These are phyloP conservation scores for Lipotes vexillifer DNA, from an alignment of 2,113 vertebrate genomes.

Conservation along the genomic window DNA sequence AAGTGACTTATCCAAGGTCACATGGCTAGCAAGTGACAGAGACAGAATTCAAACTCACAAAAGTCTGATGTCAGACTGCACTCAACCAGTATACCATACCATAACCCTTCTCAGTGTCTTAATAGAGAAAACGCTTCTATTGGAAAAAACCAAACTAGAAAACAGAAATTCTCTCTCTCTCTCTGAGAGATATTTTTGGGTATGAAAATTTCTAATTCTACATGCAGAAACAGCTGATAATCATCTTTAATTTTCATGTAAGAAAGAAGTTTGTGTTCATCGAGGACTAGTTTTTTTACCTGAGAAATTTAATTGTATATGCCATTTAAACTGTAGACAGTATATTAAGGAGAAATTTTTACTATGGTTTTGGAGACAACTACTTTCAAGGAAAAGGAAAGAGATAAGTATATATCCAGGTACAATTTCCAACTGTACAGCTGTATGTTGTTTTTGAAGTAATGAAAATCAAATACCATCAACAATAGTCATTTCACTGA, in stretches of 20 bases:
- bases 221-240: not conserved
- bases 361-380: not conserved
- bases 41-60: not conserved
- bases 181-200: not conserved
- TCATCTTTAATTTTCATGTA: not conserved
- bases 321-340: not conserved
- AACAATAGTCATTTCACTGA: not conserved
- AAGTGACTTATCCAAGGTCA: not conserved
- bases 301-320: not conserved
- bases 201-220: not conserved
- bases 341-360: not conserved
- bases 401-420: not conserved
- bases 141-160: not conserved
- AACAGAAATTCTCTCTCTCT: not conserved
- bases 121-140: not conserved
- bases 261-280: not conserved
- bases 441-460: not conserved
- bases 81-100: not conserved
- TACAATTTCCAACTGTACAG: not conserved
- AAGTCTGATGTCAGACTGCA: not conserved
- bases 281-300: not conserved
- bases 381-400: not conserved
- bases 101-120: not conserved
- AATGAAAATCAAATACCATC: not conserved
- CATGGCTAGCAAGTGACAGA: not conserved